Evolutionary conservation across 2,113 vertebrate species (phyloP), one percentile per base, ranked within the genome.

Genomic region (Tychaedon coryphoeus): DNA sequence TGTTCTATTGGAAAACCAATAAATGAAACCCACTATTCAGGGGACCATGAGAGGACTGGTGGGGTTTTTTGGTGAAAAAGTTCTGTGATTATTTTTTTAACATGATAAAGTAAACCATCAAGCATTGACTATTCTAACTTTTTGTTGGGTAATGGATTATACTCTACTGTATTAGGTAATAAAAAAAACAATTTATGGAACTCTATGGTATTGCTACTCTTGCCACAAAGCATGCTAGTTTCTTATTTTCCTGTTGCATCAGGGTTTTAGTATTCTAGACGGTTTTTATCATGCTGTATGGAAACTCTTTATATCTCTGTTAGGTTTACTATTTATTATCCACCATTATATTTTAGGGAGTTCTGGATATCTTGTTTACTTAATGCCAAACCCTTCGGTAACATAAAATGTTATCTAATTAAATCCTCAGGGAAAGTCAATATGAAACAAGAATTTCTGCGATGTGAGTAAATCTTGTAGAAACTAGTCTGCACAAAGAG

Each of bases 1-100:
- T 3, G 72, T 67, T 80, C 9, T 17, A 22, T 2, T 64, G 53
- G 18, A 57, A 79, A 60, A 36, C 2, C 17, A 86, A 58, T 9
- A 25, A 86, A 56, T 25, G 19, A 74, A 71, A 5, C 3, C 4
- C 5, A 43, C 58, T 76, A 26, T 23, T 76, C 38, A 31, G 22
- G 10, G 9, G 2, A 60, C 7, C 16, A 19, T 60, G 16, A 67
- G 8, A 76, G 17, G 24, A 25, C 51, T 13, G 7, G 11, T 12
- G 31, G 22, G 0, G 0, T 0, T 42, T 76, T 77, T 23, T 51
- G 4, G 10, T 29, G 26, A 54, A 76, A 61, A 87, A 61, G 0
- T 1, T 51, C 25, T 50, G 23, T 64, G 43, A 43, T 57, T 56
- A 24, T 17, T 25, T 51, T 38, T 84, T 67, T 43, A 23, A 8